phyloP scores from a whole-genome alignment of 2,888 invertebrate genomes.

The Drosophila trichaetosa region DNA sequence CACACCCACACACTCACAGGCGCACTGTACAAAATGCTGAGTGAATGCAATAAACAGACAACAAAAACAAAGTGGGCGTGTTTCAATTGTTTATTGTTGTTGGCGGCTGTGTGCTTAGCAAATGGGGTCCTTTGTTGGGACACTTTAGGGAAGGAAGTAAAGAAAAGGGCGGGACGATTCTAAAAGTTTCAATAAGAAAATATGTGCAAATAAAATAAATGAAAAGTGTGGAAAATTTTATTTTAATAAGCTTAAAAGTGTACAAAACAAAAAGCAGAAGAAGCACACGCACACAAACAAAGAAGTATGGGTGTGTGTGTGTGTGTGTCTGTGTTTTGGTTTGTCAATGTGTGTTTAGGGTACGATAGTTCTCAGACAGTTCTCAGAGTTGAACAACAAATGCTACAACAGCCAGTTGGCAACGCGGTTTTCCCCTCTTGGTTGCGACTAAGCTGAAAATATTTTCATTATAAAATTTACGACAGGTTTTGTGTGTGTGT shows the following conservation, averaged over 20 bases:
- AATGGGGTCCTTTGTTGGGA: slow-evolving; percentile 59
- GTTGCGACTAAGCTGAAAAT: slow-evolving; percentile 66
- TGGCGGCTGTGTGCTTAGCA: slow-evolving; percentile 35
- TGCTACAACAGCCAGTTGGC: slow-evolving; percentile 46
- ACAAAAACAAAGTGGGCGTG: slow-evolving; percentile 18
- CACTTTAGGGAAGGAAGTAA: slow-evolving; percentile 22
- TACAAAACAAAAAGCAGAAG: slow-evolving; percentile 9
- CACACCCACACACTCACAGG: slow-evolving; percentile 15
- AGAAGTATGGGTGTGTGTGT: neutral
- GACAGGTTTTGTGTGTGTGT: slow-evolving; percentile 59
- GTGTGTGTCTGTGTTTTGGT: slow-evolving; percentile 15
- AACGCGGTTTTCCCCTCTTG: slow-evolving; percentile 24
- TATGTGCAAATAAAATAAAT: slow-evolving; percentile 66
- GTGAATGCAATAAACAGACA: slow-evolving; percentile 52
- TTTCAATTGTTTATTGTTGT: slow-evolving; percentile 29
- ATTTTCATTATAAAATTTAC: slow-evolving; percentile 78
- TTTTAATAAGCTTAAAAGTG: slow-evolving; percentile 66
- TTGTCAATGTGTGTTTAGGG: slow-evolving; percentile 34
- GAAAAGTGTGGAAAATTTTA: slow-evolving; percentile 58
- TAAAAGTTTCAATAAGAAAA: slow-evolving; percentile 72
- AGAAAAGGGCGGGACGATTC: slow-evolving; percentile 31
- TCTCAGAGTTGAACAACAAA: slow-evolving; percentile 44
- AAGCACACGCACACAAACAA: slow-evolving; percentile 6
- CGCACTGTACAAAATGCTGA: slow-evolving; percentile 19
- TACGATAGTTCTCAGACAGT: slow-evolving; percentile 41